These are phyloP conservation scores for Poecilia gillii DNA, from an alignment of 2,797 vertebrate species.

Conservation along the genomic window DNA sequence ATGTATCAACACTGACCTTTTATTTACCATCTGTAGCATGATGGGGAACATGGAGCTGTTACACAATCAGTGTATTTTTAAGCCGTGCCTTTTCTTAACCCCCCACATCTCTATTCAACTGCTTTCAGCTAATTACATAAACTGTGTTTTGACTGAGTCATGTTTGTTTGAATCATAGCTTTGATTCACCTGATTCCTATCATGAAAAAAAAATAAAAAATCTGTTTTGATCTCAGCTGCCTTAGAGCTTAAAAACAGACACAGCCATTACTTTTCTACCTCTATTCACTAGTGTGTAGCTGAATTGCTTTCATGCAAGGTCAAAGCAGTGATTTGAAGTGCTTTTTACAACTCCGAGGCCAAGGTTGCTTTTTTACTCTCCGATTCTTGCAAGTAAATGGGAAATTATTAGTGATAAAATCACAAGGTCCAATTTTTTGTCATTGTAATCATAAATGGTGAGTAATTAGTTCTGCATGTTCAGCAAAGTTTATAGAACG, in stretches of 20 bases:
- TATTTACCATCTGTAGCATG: neutral
- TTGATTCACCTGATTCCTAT: conserved; percentile 11
- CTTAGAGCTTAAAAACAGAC: conserved; percentile 13
- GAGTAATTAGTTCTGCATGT: neutral
- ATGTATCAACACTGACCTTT: neutral
- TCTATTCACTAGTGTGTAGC: neutral
- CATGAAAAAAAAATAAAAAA: neutral
- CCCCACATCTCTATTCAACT: conserved; percentile 1
- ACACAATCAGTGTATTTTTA: neutral
- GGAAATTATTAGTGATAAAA: neutral
- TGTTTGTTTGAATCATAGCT: conserved; percentile 13
- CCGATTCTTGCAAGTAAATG: neutral
- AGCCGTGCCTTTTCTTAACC: neutral
- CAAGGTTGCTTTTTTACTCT: neutral
- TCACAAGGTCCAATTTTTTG: neutral
- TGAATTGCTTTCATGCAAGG: neutral
- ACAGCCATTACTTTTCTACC: neutral
- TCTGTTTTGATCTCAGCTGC: conserved; percentile 12
- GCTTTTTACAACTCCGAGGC: neutral
- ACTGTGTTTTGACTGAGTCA: neutral
- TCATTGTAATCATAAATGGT: neutral
- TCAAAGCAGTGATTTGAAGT: neutral
- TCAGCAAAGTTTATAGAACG: neutral
- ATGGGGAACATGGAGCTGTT: neutral
- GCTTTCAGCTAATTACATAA: conserved; percentile 15